These are phyloP conservation scores for Dysidea cf. avara DNA, from an alignment of 37 sponge, comb jelly and placozoan species.

Conservation along the genomic window DNA sequence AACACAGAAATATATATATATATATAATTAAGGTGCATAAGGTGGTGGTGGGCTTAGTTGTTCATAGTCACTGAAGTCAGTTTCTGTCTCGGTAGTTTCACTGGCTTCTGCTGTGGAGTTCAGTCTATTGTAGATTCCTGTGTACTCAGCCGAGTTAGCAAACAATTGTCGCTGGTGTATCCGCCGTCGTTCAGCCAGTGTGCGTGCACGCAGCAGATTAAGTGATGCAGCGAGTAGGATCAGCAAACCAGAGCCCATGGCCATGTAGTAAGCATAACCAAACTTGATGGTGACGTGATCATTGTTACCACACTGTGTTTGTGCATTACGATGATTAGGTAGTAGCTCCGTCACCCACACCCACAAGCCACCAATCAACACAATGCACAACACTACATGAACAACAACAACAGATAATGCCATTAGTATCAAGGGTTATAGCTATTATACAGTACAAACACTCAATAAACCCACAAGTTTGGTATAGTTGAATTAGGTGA, in stretches of 20 bases:
- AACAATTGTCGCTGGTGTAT: conserved; percentile 1
- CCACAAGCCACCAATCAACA: conserved; percentile 75
- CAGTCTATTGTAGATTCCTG: too few species aligned
- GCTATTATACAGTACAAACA: too few species aligned
- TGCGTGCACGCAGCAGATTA: conserved; percentile 65
- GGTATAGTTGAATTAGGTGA: too few species aligned
- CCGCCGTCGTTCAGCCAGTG: conserved; percentile 73
- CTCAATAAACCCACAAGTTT: too few species aligned
- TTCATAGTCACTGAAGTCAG: neutral
- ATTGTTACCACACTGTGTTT: neutral
- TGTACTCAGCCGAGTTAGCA: too few species aligned
- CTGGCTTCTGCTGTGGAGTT: neutral
- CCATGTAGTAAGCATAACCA: conserved; percentile 72
- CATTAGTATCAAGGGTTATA: neutral
- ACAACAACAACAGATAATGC: too few species aligned
- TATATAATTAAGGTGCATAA: too few species aligned
- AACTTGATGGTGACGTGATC: conserved; percentile 20
- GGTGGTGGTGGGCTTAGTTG: too few species aligned
- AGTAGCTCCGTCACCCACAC: conserved; percentile 58
- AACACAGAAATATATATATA: too few species aligned
- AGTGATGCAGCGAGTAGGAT: conserved; percentile 54
- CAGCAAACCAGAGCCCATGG: conserved; percentile 51
- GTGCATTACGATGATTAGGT: neutral
- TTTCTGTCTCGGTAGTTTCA: conserved; percentile 11
- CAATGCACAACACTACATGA: conserved; percentile 66